Evolutionary conservation across 2,113 vertebrate genomes (phyloP), one percentile per base, ranked within the genome.

Genomic region (Rhinolophus sinicus): DNA sequence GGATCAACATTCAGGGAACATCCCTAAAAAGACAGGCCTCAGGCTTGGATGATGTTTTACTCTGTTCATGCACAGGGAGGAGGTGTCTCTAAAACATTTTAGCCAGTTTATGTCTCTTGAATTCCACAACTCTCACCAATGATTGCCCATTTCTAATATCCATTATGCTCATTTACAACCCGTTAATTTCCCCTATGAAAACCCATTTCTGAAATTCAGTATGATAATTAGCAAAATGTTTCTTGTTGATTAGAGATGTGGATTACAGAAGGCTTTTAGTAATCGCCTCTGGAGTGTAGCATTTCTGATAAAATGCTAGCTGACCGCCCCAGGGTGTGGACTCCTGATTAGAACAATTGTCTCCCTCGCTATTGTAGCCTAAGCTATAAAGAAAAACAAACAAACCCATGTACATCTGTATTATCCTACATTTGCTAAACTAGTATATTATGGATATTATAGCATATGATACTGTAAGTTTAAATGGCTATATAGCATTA

Each of bases 121-220:
- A 90, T 95, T 85, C 56, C 69, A 76, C 84, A 86, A 13, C 94
- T 85, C 88, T 90, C 44, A 54, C 78, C 92, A 94, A n/a, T 70
- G 89, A 97, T 93, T 92, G 56, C 89, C 90, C 73, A 50, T 94
- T 97, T 97, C 93, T 91, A 76, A 92, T 86, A 93, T 94, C 96
- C 88, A 95, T 96, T 97, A 93, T 78, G 85, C 91, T 94, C 91
- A 96, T 97, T 97, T 95, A 65, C 89, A 89, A 95, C 30, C 94
- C 97, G 95, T 98, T 97, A 97, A 93, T 97, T 96, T 95, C 78
- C 75, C 85, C 88, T 86, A 95, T 91, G 97, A 95, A 95, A 97
- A 96, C 62, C 85, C 88, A 93, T 94, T 96, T 96, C 94, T 95
- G 94, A 96, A 96, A 97, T 96, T 96, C 96, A 94, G 88, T 94